A percentile compares a stretch with the other conserved stretches of the same genome.
These are phyloP conservation scores for Centropristis striata DNA, from an alignment of 2,113 vertebrate genomes.

Conservation along the genomic window DNA sequence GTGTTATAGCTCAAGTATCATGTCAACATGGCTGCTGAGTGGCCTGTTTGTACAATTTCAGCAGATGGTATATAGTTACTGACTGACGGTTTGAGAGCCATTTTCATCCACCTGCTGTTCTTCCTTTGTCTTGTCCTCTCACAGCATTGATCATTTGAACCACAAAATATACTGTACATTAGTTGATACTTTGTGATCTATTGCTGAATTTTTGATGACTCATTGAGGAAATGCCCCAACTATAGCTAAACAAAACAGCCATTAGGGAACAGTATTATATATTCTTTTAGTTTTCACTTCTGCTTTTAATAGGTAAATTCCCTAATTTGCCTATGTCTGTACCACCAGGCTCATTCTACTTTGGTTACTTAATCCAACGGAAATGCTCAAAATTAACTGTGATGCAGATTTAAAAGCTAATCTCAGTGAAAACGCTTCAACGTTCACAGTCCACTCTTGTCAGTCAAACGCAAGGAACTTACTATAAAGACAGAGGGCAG, in stretches of 20 bases:
- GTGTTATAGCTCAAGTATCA: constrained; percentile 24
- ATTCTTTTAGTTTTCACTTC: constrained; percentile 15
- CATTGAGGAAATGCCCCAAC: background rate
- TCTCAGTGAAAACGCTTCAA: background rate
- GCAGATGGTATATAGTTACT: constrained; percentile 9
- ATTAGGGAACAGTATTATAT: background rate
- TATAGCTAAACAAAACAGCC: background rate
- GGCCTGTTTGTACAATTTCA: constrained; percentile 4
- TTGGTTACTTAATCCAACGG: background rate
- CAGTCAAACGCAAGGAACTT: background rate
- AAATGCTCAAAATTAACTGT: background rate
- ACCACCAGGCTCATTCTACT: background rate
- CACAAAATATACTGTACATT: background rate
- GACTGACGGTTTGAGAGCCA: background rate
- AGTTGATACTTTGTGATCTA: background rate
- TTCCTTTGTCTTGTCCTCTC: constrained; percentile 20
- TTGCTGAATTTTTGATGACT: background rate
- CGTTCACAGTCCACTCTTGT: background rate
- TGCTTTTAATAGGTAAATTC: constrained; percentile 12
- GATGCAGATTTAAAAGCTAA: background rate
- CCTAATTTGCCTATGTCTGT: background rate
- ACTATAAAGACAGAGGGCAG: background rate
- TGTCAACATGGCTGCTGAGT: constrained; percentile 7
- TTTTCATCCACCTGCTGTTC: constrained; percentile 26
- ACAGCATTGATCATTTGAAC: constrained; percentile 5